Conservation (phyloP, 2,888 invertebrate genomes). For the Aleiodes leptofemur region DNA sequence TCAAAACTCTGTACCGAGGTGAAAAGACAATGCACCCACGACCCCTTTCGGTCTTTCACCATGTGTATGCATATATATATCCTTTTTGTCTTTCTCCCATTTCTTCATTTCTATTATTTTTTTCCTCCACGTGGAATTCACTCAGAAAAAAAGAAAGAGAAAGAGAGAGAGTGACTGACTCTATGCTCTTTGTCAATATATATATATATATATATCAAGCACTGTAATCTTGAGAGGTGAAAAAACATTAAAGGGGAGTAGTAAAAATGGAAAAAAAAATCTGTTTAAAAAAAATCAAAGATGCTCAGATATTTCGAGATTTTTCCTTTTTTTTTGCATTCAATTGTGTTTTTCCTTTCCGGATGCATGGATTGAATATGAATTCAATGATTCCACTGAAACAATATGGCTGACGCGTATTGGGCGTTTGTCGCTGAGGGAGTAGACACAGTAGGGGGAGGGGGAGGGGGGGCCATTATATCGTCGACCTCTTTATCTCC, state of each 20-base stretch:
- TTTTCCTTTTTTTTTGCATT: not conserved
- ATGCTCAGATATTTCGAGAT: not conserved
- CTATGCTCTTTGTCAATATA: not conserved
- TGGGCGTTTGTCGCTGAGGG: slow-evolving; percentile 59
- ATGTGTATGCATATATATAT: slow-evolving; percentile 26
- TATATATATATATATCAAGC: not conserved
- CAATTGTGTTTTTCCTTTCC: not conserved
- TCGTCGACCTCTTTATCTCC: slow-evolving; percentile 69
- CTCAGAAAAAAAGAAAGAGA: not conserved
- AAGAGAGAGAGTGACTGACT: slow-evolving; percentile 49
- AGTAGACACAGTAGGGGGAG: slow-evolving; percentile 56
- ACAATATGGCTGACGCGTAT: slow-evolving; percentile 63
- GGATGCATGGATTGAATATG: slow-evolving; percentile 12
- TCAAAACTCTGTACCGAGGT: slow-evolving; percentile 53
- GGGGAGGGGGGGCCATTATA: slow-evolving; percentile 60
- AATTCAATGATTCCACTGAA: slow-evolving; percentile 51
- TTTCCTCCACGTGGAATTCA: slow-evolving; percentile 37
- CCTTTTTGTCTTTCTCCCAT: slow-evolving; percentile 25
- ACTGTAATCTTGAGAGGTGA: not conserved
- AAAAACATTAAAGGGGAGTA: not conserved
- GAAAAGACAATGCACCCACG: slow-evolving; percentile 57
- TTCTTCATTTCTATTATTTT: slow-evolving; percentile 13
- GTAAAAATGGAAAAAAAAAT: not conserved
- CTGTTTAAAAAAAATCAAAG: not conserved
- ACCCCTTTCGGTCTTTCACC: slow-evolving; percentile 52